These are phyloP conservation scores for Calonectris borealis DNA, from an alignment of 2,113 vertebrate genomes.

Conservation along the genomic window DNA sequence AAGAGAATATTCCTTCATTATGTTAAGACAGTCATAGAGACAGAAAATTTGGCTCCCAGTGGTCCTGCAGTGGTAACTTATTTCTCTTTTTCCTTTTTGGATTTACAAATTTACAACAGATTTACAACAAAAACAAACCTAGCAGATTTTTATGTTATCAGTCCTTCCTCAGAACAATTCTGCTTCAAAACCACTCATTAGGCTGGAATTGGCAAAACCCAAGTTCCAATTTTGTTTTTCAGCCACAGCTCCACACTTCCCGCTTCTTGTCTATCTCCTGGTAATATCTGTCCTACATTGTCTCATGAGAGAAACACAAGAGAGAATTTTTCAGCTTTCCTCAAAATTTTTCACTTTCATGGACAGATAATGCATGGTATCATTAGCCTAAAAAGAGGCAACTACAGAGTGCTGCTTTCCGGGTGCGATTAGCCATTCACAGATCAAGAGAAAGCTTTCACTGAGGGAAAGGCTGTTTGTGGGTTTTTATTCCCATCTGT, in stretches of 20 bases:
- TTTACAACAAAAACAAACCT: neutral
- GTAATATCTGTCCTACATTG: fast-evolving
- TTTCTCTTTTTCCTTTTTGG: neutral
- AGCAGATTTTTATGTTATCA: neutral
- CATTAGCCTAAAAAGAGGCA: neutral
- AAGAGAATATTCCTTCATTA: neutral
- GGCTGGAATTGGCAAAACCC: neutral
- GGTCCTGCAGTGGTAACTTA: neutral
- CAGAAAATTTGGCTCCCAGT: neutral
- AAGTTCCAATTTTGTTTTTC: neutral
- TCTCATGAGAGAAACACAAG: neutral
- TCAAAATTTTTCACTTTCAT: neutral
- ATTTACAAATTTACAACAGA: neutral
- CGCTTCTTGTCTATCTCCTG: neutral
- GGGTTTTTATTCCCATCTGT: neutral
- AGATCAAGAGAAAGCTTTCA: neutral
- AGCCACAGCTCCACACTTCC: neutral
- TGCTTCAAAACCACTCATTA: neutral
- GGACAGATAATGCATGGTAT: fast-evolving
- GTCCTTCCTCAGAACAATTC: neutral
- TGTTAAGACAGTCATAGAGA: neutral
- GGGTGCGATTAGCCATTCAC: neutral
- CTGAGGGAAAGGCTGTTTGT: neutral
- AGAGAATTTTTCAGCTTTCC: neutral
- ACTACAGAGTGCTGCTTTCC: neutral